These are phyloP conservation scores for Lepetodrilus schrolli DNA, from an alignment of 2,888 invertebrate genomes.

Conservation along the genomic window DNA sequence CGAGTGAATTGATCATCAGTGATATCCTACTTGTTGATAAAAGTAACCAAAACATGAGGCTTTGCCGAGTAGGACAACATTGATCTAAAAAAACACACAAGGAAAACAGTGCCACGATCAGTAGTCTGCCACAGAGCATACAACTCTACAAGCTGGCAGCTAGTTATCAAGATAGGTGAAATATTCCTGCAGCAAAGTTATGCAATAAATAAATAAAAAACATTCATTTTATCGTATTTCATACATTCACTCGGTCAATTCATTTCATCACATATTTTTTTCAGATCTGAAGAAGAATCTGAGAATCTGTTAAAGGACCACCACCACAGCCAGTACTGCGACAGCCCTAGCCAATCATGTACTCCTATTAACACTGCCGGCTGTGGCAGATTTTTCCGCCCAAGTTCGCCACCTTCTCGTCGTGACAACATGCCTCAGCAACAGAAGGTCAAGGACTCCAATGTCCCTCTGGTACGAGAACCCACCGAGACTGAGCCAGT, in stretches of 20 bases:
- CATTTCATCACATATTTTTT: not conserved
- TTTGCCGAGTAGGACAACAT: too few species aligned
- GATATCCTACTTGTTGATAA: too few species aligned
- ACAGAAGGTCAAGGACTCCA: not conserved
- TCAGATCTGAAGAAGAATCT: conserved; percentile 16
- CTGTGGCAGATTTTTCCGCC: conserved; percentile 6
- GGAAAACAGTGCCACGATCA: too few species aligned
- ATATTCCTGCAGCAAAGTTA: too few species aligned
- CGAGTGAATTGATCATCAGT: too few species aligned
- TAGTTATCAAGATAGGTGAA: too few species aligned
- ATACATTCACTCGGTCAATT: not conserved
- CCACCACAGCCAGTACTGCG: not conserved
- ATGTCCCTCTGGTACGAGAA: conserved; percentile 1
- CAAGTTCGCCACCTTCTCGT: not conserved
- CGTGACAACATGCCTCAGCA: not conserved
- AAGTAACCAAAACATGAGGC: too few species aligned
- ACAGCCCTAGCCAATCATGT: not conserved
- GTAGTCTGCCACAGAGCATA: too few species aligned
- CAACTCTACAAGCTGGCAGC: too few species aligned
- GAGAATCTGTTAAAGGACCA: conserved; percentile 8
- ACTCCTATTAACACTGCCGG: conserved; percentile 2
- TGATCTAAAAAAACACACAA: too few species aligned
- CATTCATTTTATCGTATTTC: too few species aligned
- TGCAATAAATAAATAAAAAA: too few species aligned
- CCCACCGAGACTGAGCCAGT: conserved; percentile 12